Evolutionary conservation across 2,888 invertebrate genomes (phyloP), one percentile per base, ranked within the genome.

Genomic region (Parochlus steinenii): DNA sequence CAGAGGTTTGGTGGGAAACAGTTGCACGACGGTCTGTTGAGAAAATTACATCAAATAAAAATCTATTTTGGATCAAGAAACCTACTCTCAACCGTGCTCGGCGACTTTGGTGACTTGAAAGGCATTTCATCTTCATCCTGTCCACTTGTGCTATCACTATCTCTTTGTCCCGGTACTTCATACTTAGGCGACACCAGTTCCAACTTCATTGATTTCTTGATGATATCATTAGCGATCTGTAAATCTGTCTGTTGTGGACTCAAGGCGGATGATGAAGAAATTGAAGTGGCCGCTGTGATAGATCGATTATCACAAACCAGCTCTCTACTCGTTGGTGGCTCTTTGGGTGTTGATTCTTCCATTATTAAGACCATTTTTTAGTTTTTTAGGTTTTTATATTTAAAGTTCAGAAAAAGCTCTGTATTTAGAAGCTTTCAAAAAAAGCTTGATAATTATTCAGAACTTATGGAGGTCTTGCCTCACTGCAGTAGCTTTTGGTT

Each of bases 1-100:
- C 58, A 31, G 71, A 64, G 49, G 69, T 66, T 53, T 71, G 71
- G 51, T 71, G 71, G 43, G 68, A 55, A 45, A 71, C 50, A 6
- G 35, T 34, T 36, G 65, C 61, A 10, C 68, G 69, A 49, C 41
- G 12, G 46, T 47, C 31, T 33, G 16, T 12, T n/a, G n/a, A n/a
- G n/a, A n/a, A n/a, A n/a, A n/a, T n/a, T n/a, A n/a, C n/a, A n/a
- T n/a, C n/a, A n/a, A n/a, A n/a, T n/a, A n/a, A n/a, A n/a, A n/a
- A n/a, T n/a, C n/a, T n/a, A n/a, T n/a, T n/a, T n/a, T n/a, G n/a
- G n/a, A n/a, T 10, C 23, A 4, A 23, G 22, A 7, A 7, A 31
- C 14, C 8, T 8, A 7, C 12, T 6, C 31, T 31, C 23, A 31
- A 20, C 14, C 6, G 34, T 19, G 27, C 24, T 26, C 1, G 34